Evolutionary conservation across 1,140 invertebrate species (phyloP), one percentile per base, ranked within the genome.

Genomic region (Drosophila insularis): DNA sequence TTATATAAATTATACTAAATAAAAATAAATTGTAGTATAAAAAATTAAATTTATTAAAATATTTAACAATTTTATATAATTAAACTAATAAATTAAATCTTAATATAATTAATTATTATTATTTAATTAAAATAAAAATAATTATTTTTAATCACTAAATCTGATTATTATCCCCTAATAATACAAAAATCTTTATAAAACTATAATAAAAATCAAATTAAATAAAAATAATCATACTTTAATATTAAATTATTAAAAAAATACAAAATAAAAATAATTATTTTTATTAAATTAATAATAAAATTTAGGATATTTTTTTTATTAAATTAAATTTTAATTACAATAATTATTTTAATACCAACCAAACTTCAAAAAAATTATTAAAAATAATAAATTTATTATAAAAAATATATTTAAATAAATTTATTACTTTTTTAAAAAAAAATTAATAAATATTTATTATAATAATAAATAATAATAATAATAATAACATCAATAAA

Each of bases 11-110:
- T 62, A 58, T 39, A 31, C 6, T 27, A 32, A 56, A 64, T 40
- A 63, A 27, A 53, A 39, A 17, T 32, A 27, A 62, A 35, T 35
- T 35, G 2, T 35, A 61, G 43, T 10, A 72, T 63, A 62, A 79
- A 74, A 53, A 69, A 73, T 46, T 64, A 76, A 76, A 72, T 76
- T 65, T 73, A 60, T 73, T 68, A 68, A 68, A 60, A 82, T 74
- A 89, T 81, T 81, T 77, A 85, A 80, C 2, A 35, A 84, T 65
- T 76, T 79, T 75, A 62, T 66, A 74, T 61, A 61, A 27, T 27
- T 64, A 40, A 54, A 21, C 13, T 27, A 50, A 14, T 37, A 32
- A 46, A 63, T 61, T 43, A 43, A 43, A 43, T 43, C 6, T 27
- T 27, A 27, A 27, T 27, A 0, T 27, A 27, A 23, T 13, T 13